Evolutionary conservation across 2,888 invertebrate genomes (phyloP).

Genomic region (Torymus texanus): DNA sequence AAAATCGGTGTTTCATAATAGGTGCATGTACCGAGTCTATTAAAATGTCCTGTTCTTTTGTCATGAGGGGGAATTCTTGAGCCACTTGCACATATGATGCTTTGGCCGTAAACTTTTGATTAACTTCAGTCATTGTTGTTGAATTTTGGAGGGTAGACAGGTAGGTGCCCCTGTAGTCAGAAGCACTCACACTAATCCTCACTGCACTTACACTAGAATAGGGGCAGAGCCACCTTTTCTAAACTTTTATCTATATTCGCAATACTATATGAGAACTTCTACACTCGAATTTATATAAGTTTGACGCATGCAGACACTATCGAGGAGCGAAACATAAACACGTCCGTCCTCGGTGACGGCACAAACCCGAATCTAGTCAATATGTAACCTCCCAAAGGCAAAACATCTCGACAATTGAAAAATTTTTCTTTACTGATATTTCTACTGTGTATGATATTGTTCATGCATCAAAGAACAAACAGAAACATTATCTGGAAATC

Average conservation of each 20-base stretch:
- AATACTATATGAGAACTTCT: too few species aligned
- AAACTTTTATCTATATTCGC: not conserved
- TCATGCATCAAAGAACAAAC: too few species aligned
- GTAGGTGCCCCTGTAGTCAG: slow-evolving; percentile 14
- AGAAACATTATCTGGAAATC: too few species aligned
- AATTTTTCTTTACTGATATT: too few species aligned
- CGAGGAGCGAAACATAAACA: slow-evolving; percentile 13
- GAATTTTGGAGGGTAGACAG: not conserved
- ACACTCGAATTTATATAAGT: too few species aligned
- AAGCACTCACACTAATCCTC: too few species aligned
- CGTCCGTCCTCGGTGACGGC: slow-evolving; percentile 7
- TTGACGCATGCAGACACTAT: not conserved
- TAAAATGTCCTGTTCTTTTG: slow-evolving; percentile 21
- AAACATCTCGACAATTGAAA: too few species aligned
- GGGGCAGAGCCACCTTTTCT: not conserved
- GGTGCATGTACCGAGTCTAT: too few species aligned
- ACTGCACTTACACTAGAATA: too few species aligned
- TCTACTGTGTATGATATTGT: too few species aligned
- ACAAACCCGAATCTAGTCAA: slow-evolving; percentile 52
- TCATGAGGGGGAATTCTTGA: not conserved
- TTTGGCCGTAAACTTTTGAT: not conserved
- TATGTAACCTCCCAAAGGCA: too few species aligned
- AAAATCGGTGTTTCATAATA: too few species aligned
- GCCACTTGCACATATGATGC: not conserved
- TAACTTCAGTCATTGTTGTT: slow-evolving; percentile 10